Percentiles rank a stretch among this genome's conserved stretches.
phyloP scores from a whole-genome alignment of 2,888 invertebrate genomes.

The Catonia carolina region DNA sequence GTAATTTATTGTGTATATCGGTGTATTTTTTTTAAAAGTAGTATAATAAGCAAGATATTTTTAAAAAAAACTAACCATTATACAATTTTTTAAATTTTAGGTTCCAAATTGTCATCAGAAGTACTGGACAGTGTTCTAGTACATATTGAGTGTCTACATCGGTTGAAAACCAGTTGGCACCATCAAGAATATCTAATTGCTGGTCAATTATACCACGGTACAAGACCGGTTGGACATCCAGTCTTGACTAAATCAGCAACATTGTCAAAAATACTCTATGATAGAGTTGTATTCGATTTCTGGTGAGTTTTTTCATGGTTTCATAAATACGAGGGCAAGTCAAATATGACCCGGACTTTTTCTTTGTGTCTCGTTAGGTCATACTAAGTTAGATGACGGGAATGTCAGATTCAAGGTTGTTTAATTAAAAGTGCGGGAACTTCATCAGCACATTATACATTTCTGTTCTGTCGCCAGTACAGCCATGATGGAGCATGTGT shows the following conservation, averaged over 20 bases:
- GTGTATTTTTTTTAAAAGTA: too few species aligned
- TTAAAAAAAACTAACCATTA: too few species aligned
- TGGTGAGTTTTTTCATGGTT: conserved; percentile 50
- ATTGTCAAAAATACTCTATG: conserved; percentile 42
- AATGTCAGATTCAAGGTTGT: too few species aligned
- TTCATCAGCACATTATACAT: too few species aligned
- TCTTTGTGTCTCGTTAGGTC: too few species aligned
- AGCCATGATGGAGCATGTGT: too few species aligned
- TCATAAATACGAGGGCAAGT: background rate
- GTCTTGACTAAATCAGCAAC: conserved; percentile 63
- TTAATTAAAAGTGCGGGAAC: too few species aligned
- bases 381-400: too few species aligned
- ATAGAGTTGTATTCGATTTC: conserved; percentile 68
- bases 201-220: conserved; percentile 85
- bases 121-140: conserved; percentile 70
- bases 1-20: too few species aligned
- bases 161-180: conserved; percentile 68
- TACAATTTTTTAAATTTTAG: conserved; percentile 27
- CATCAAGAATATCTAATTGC: conserved; percentile 80
- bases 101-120: conserved; percentile 58
- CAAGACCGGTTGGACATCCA: conserved; percentile 65
- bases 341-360: too few species aligned
- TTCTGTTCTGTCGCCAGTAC: too few species aligned
- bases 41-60: too few species aligned
- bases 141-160: conserved; percentile 74